phyloP scores from a whole-genome alignment of 2,113 vertebrate species.

The Cephalopholis sonnerati region DNA sequence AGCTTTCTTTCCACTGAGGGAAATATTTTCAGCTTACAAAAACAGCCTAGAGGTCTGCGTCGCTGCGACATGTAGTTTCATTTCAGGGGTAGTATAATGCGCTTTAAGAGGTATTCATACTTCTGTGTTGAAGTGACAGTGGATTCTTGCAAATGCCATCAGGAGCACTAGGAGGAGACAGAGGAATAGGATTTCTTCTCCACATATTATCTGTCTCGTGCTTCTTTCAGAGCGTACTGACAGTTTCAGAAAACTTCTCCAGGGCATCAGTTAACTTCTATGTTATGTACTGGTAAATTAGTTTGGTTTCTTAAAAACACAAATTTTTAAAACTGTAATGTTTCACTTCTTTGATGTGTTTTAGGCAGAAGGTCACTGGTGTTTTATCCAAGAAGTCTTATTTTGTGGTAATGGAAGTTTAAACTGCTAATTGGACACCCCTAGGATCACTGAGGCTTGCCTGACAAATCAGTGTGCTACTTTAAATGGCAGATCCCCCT shows the following conservation, averaged over 20 bases:
- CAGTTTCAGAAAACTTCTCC: not conserved
- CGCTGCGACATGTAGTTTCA: too few relatives aligned
- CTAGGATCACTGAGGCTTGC: constrained; percentile 19
- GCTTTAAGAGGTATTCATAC: too few relatives aligned
- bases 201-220: too few relatives aligned
- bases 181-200: too few relatives aligned
- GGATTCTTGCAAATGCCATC: too few relatives aligned
- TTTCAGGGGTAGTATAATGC: too few relatives aligned
- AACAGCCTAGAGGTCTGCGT: too few relatives aligned
- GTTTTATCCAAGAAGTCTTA: constrained; percentile 2
- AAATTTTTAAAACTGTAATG: not conserved
- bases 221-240: too few relatives aligned
- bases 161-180: too few relatives aligned
- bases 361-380: not conserved
- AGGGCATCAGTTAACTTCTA: not conserved
- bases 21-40: too few relatives aligned
- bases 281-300: not conserved
- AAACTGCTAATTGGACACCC: constrained; percentile 34
- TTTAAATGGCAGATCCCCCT: constrained; percentile 22
- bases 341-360: constrained; percentile 1
- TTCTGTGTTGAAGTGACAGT: too few relatives aligned
- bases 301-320: not conserved
- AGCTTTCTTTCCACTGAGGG: too few relatives aligned
- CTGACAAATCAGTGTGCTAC: constrained; percentile 17
- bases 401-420: constrained; percentile 3